phyloP scores from a whole-genome alignment of 2,888 invertebrate genomes.

The Agonum fuliginosum region DNA sequence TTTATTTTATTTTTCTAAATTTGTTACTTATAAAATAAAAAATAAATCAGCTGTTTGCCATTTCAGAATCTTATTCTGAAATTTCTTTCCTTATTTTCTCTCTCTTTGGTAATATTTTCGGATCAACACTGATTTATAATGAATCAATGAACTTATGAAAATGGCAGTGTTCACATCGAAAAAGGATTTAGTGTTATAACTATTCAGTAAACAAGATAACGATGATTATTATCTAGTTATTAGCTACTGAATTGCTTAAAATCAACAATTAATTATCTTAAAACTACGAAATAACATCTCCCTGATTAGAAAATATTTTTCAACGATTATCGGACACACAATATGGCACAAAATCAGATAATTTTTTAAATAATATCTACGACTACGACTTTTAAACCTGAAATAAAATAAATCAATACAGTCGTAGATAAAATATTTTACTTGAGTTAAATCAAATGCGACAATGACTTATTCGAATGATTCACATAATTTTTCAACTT shows the following conservation, averaged over 20 bases:
- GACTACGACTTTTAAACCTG: too few relatives aligned
- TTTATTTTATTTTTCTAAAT: background rate
- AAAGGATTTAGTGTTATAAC: slow-evolving; percentile 50
- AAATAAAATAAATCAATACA: too few relatives aligned
- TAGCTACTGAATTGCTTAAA: slow-evolving; percentile 56
- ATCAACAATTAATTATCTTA: slow-evolving; percentile 58
- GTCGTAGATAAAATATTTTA: too few relatives aligned
- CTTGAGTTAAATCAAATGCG: too few relatives aligned
- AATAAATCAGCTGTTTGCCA: background rate
- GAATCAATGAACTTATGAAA: slow-evolving; percentile 65
- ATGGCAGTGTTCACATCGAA: slow-evolving; percentile 70
- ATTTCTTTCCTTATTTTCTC: background rate
- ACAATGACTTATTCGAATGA: too few relatives aligned
- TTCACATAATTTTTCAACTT: too few relatives aligned
- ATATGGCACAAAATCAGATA: slow-evolving; percentile 44
- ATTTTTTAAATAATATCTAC: too few relatives aligned
- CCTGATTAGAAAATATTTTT: slow-evolving; percentile 54
- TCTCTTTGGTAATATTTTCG: background rate
- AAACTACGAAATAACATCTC: slow-evolving; percentile 53
- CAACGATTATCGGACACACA: slow-evolving; percentile 18
- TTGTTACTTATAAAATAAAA: background rate
- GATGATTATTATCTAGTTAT: slow-evolving; percentile 55
- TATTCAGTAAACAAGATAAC: slow-evolving; percentile 55
- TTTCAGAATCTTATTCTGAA: background rate
- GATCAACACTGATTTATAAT: slow-evolving; percentile 67